phyloP scores from a whole-genome alignment of 2,888 invertebrate species.

The Micoletzkya japonica region DNA sequence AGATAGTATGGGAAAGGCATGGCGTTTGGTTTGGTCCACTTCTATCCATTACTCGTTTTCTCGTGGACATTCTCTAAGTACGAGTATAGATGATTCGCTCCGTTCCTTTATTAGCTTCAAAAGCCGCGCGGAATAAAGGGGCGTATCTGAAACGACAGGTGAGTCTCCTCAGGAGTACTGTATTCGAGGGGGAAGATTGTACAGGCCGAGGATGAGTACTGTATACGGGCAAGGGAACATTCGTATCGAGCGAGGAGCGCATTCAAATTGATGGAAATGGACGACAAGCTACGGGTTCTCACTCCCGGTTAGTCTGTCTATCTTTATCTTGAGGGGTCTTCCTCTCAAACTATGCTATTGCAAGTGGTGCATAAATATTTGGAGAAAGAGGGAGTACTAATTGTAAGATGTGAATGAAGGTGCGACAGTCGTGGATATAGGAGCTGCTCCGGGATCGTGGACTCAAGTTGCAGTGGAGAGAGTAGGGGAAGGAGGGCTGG shows the following conservation, averaged over 20 bases:
- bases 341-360: neutral
- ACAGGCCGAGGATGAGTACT: constrained; percentile 16
- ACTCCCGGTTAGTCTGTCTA: constrained; percentile 36
- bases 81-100: too few relatives aligned
- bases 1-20: too few relatives aligned
- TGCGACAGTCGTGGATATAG: constrained; percentile 50
- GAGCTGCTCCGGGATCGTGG: constrained; percentile 63
- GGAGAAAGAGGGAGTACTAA: neutral
- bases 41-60: too few relatives aligned
- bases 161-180: neutral
- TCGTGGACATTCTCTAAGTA: too few relatives aligned
- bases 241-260: constrained; percentile 60
- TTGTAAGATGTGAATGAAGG: constrained; percentile 28
- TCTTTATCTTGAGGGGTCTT: too few relatives aligned
- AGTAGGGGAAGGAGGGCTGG: constrained; percentile 36
- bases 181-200: neutral
- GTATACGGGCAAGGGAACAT: constrained; percentile 17
- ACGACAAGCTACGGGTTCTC: constrained; percentile 53
- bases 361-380: neutral
- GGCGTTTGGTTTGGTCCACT: too few relatives aligned
- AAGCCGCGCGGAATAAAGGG: constrained; percentile 4
- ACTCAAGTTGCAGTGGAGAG: constrained; percentile 55
- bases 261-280: constrained; percentile 61
- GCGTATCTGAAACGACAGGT: constrained; percentile 22
- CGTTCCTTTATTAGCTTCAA: constrained; percentile 2